Conservation (phyloP, 2,113 vertebrate genomes). For the Labeo rohita region DNA sequence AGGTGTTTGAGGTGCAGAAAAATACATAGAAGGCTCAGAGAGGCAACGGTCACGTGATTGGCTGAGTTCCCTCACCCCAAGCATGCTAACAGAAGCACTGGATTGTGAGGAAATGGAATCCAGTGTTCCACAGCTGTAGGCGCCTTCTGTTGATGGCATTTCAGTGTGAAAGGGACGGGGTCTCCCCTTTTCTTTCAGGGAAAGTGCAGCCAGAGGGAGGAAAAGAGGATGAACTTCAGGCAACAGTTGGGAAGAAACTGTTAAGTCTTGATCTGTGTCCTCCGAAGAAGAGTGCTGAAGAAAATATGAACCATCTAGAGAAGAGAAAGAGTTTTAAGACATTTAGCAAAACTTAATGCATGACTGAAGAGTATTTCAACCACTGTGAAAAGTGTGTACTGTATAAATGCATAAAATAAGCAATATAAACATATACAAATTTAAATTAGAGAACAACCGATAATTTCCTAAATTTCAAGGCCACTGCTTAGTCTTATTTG, state of each 20-base stretch:
- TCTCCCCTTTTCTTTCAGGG: slow-evolving; percentile 62
- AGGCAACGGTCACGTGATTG: slow-evolving; percentile 69
- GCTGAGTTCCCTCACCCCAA: slow-evolving; percentile 42
- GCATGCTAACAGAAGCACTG: slow-evolving; percentile 66
- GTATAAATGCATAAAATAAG: too few species aligned
- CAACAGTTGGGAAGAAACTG: slow-evolving; percentile 27
- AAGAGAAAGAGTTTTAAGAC: background rate
- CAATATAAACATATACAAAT: too few species aligned
- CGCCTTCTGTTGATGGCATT: slow-evolving; percentile 59
- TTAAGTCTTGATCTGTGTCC: slow-evolving; percentile 44
- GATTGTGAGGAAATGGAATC: slow-evolving; percentile 62
- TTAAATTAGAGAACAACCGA: too few species aligned
- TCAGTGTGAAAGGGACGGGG: slow-evolving; percentile 72
- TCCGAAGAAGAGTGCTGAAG: slow-evolving; percentile 71
- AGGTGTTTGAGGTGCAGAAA: slow-evolving; percentile 61
- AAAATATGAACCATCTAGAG: slow-evolving; percentile 59
- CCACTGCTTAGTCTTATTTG: too few species aligned
- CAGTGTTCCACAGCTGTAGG: slow-evolving; percentile 69
- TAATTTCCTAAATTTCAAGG: too few species aligned
- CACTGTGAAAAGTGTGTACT: too few species aligned
- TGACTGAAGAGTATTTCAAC: too few species aligned
- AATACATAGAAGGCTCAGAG: slow-evolving; percentile 75
- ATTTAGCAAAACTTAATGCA: background rate
- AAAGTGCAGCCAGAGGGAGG: slow-evolving; percentile 59
- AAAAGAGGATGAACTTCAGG: slow-evolving; percentile 66